Evolutionary conservation across 1,140 invertebrate species (phyloP).

Genomic region (Cotesia typhae): DNA sequence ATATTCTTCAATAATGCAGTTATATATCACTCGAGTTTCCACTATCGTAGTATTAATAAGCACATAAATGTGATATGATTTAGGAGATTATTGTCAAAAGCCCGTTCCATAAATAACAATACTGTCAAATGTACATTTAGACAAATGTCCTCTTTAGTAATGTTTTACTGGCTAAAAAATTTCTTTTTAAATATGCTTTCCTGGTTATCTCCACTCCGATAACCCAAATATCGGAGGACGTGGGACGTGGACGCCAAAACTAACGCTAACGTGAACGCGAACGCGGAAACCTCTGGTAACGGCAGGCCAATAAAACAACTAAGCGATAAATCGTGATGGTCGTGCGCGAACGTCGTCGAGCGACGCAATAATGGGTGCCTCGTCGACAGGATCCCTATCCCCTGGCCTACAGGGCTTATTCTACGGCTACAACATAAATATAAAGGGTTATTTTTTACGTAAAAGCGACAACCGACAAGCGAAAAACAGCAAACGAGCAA

Average conservation of each 20-base stretch:
- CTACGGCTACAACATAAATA: conserved; percentile 32
- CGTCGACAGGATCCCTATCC: conserved; percentile 33
- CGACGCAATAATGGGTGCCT: conserved; percentile 51
- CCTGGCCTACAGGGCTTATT: conserved; percentile 27
- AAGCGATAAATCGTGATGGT: conserved; percentile 50
- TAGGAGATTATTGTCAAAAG: no score
- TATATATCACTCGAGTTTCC: no score
- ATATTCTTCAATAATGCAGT: no score
- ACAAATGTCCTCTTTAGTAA: conserved; percentile 3
- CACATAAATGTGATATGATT: no score
- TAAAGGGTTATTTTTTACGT: conserved; percentile 46
- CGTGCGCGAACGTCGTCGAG: conserved; percentile 47
- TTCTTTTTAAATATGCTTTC: conserved; percentile 26
- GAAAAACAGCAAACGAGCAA: background rate
- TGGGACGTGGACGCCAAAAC: background rate
- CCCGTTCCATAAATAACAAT: no score
- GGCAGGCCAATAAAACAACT: conserved; percentile 52
- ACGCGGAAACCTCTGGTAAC: conserved; percentile 40
- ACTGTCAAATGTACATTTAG: background rate
- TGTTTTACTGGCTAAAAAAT: conserved; percentile 8
- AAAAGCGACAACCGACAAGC: no score
- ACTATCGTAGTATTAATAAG: no score
- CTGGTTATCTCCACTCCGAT: conserved; percentile 40
- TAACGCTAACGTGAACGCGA: no score
- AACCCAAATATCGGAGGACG: conserved; percentile 38